A percentile compares a stretch with the other conserved stretches of the same genome.
phyloP scores from a whole-genome alignment of 2,888 invertebrate species.

The Macrostomum cliftonense region DNA sequence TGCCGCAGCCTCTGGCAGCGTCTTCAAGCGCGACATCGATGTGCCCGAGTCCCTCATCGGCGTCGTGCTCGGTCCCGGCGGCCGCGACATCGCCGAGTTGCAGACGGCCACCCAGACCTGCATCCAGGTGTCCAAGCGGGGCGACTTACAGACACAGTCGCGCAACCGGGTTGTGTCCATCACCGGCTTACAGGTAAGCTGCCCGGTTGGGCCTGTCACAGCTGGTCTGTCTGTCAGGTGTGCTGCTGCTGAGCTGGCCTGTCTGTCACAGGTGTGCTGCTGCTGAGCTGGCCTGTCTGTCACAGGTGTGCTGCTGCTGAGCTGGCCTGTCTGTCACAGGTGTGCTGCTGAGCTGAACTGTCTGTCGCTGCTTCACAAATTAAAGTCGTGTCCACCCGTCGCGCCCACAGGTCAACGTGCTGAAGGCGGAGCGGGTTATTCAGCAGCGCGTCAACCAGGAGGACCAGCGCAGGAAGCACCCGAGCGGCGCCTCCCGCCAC shows the following conservation, averaged over 20 bases:
- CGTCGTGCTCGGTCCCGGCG: constrained; percentile 87
- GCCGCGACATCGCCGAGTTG: constrained; percentile 83
- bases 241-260: too few relatives aligned
- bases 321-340: too few relatives aligned
- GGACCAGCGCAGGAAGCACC: constrained; percentile 61
- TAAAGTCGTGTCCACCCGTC: too few relatives aligned
- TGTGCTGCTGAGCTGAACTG: too few relatives aligned
- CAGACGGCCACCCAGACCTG: constrained; percentile 89
- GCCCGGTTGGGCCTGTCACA: too few relatives aligned
- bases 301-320: too few relatives aligned
- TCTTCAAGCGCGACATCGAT: constrained; percentile 51
- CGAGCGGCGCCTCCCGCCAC: constrained; percentile 1
- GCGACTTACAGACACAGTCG: constrained; percentile 85
- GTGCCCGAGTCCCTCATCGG: constrained; percentile 83
- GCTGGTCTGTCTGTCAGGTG: too few relatives aligned
- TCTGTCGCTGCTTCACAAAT: too few relatives aligned
- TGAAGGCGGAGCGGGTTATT: constrained; percentile 78
- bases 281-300: too few relatives aligned
- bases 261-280: too few relatives aligned
- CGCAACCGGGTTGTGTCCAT: constrained; percentile 91
- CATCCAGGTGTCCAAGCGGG: constrained; percentile 95
- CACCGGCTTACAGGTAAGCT: constrained; percentile 45
- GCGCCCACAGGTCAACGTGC: constrained; percentile 43
- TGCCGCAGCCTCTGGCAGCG: constrained; percentile 25
- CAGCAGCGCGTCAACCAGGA: constrained; percentile 88